phyloP scores from a whole-genome alignment of 2,797 vertebrate genomes.

The Anguilla pacifica region DNA sequence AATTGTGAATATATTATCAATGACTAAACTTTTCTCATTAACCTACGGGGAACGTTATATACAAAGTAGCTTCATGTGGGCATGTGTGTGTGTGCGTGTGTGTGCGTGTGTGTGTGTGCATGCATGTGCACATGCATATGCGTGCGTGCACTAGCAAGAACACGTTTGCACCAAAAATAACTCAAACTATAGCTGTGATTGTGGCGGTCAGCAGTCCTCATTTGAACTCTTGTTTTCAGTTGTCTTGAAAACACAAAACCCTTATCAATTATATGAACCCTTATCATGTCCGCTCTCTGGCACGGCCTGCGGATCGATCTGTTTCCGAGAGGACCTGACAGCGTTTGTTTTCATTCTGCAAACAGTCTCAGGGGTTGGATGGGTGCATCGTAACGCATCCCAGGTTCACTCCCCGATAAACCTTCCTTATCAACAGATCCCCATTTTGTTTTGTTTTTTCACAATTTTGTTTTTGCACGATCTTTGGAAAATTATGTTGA shows the following conservation, averaged over 20 bases:
- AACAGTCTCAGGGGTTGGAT: not conserved
- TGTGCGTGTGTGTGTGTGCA: not conserved
- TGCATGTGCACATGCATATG: not conserved
- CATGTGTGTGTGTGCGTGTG: not conserved
- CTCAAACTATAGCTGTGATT: too few species aligned
- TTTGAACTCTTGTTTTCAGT: not conserved
- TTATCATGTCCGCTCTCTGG: not conserved
- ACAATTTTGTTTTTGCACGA: not conserved
- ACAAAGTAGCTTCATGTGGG: too few species aligned
- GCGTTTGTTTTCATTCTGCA: not conserved
- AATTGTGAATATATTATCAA: too few species aligned
- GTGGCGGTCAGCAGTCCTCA: not conserved
- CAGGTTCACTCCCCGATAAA: not conserved
- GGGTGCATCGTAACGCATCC: not conserved
- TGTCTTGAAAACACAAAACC: too few species aligned
- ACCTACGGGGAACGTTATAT: too few species aligned
- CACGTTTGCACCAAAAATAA: too few species aligned
- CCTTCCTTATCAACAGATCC: not conserved
- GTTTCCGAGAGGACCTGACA: not conserved
- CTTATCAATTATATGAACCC: not conserved
- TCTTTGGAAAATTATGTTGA: not conserved
- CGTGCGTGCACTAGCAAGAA: constrained; percentile 16
- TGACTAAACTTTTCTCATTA: too few species aligned
- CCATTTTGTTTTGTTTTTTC: not conserved
- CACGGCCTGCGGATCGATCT: not conserved